Evolutionary conservation across 2,113 vertebrate species (phyloP), one percentile per base, ranked within the genome.

Genomic region (Leptodactylus fuscus): DNA sequence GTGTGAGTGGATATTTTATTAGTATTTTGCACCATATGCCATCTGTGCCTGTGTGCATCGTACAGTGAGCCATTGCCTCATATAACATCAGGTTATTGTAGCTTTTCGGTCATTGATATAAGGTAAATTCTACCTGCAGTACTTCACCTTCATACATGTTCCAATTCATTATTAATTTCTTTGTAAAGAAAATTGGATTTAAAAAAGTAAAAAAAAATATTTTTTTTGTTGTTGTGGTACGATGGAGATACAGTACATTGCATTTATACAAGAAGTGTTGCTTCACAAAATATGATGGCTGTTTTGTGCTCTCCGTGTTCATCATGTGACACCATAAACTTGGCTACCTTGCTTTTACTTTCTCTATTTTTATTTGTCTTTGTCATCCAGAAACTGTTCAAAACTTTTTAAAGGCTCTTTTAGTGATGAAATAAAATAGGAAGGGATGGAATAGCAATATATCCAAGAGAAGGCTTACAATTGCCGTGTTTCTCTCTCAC

Each of bases 401-500:
- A 83, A 79, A 80, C 83, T 85, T 85, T 77, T 75, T 84, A 85
- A 65, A 85, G 74, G 29, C 48, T 78, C 58, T 85, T 60, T 81
- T 80, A 86, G 34, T 34, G n/a, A 86, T 32, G 62, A 60, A 80
- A 86, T 73, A 81, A 80, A 79, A 73, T 32, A 80, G n/a, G 34
- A 73, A 81, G 18, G 76, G 67, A 80, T 71, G 20, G 36, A 73
- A 80, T 41, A 71, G 65, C 83, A 79, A 70, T 80, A 79, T 85
- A 73, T 86, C 76, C 67, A 60, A 80, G 34, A 71, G 62, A 86
- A 69, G 77, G 34, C 71, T 86, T 81, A 24, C 75, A 70, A 73
- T 34, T 86, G 71, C 46, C 46, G 36, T 80, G 77, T 80, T 60
- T 46, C 62, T 85, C 36, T 67, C 78, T 85, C 55, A 88, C 73